Percentiles rank a stretch among this genome's conserved stretches.
Conservation (phyloP, 2,113 vertebrate genomes). For the Ursus arctos region DNA sequence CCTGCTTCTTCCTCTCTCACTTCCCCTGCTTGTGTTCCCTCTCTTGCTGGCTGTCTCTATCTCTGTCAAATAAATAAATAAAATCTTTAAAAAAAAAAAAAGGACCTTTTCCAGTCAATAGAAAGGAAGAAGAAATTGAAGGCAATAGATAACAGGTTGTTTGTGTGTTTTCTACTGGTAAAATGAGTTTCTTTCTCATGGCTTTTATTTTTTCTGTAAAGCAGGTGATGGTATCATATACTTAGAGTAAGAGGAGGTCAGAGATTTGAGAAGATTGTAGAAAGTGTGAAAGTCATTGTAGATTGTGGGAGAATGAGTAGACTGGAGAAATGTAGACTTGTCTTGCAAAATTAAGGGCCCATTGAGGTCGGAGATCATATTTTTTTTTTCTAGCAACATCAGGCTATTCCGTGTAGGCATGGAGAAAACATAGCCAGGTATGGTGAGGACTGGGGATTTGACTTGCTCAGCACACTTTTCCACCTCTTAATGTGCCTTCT, state of each 20-base stretch:
- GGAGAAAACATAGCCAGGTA: background rate
- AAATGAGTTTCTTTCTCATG: background rate
- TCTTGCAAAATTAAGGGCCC: background rate
- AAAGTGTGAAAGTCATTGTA: background rate
- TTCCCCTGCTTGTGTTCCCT: no score
- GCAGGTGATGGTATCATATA: background rate
- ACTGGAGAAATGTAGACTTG: background rate
- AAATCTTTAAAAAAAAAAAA: no score
- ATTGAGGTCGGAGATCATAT: background rate
- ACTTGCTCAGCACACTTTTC: background rate
- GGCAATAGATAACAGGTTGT: background rate
- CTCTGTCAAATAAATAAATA: no score
- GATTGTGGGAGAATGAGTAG: background rate
- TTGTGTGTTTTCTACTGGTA: background rate
- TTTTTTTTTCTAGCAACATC: background rate
- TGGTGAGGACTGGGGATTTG: background rate
- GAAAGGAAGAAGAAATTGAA: background rate
- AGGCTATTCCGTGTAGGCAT: background rate
- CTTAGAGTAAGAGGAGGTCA: background rate
- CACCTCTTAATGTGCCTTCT: background rate
- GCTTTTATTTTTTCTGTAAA: background rate
- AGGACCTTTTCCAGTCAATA: background rate
- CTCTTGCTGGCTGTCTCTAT: no score
- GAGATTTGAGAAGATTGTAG: background rate
- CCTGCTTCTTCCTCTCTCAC: no score